Conservation (phyloP, 2,797 vertebrate genomes). For the Lemur catta region DNA sequence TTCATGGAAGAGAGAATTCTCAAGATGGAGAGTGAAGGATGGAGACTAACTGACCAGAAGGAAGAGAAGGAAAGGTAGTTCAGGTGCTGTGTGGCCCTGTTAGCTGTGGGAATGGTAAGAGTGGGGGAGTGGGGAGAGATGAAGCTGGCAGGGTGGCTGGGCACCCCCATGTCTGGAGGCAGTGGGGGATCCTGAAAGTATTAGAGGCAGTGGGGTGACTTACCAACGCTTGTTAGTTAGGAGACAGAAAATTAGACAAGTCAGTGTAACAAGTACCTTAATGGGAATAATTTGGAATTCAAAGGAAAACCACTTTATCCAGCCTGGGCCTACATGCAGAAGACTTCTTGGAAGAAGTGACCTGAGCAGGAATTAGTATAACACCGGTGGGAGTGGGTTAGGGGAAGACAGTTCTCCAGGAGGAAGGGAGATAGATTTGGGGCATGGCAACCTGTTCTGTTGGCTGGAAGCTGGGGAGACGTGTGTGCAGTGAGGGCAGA, state of each 20-base stretch:
- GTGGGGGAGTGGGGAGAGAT: accelerated
- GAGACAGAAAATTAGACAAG: neutral
- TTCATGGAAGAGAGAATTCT: neutral
- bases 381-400: neutral
- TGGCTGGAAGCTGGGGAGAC: neutral
- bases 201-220: neutral
- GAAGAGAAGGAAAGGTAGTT: neutral
- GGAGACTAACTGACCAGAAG: neutral
- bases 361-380: neutral
- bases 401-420: neutral
- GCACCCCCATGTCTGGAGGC: neutral
- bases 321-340: neutral
- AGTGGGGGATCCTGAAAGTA: neutral
- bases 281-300: neutral
- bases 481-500: neutral
- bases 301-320: neutral
- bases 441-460: neutral
- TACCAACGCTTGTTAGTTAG: neutral
- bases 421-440: neutral
- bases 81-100: accelerated
- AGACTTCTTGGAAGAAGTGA: neutral
- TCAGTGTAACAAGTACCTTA: neutral
- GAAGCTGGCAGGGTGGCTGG: neutral
- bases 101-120: neutral
- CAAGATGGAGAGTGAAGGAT: neutral